Base-by-base conservation (phyloP, 2,797 vertebrate species). In the Sebastes minor region DNA sequence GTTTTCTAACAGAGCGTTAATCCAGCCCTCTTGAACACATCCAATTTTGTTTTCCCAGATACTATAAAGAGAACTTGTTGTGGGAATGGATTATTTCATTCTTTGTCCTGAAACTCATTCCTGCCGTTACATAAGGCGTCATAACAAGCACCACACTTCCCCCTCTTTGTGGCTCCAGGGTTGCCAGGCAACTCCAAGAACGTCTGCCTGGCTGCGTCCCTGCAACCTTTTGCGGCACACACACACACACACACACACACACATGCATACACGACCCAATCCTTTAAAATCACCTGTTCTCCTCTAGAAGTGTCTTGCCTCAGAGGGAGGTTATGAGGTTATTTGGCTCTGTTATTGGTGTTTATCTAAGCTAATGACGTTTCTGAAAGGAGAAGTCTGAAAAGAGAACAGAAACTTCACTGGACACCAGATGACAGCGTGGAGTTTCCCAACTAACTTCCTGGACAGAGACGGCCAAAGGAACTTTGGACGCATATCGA, bases 171-270 rank as follows among this genome's bases (percentile, higher is more conserved):
- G 87, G 78, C 56, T 81, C 57, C 16, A 35, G 46, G 68, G 93
- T 93, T 93, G 90, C 91, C 86, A 88, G 77, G 92, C 89, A 93
- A 93, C 92, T 82, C 88, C 70, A 52, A 67, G 70, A 86, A 84
- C 35, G 63, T 88, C 87, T 85, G 69, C 70, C 69, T 75, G 62
- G 64, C 81, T 83, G 77, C 35, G 27, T 84, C 81, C 74, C 46
- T 80, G 69, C 78, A 86, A 86, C 82, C 87, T 89, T 87, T 84
- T 28, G 42, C 23, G 33, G 13, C 32, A 42, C 60, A 5, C 53
- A 53, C 55, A 78, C 52, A 49, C 33, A 3, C 12, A 55, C 56
- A 28, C 62, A 55, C 27, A 22, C 35, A 66, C 27, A 27, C 27
- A 27, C 35, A 66, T 8, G 0, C 52, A 62, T 6, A 32, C 13